These are phyloP conservation scores for Phalacrocorax carbo DNA, from an alignment of 2,113 vertebrate genomes.

Conservation along the genomic window DNA sequence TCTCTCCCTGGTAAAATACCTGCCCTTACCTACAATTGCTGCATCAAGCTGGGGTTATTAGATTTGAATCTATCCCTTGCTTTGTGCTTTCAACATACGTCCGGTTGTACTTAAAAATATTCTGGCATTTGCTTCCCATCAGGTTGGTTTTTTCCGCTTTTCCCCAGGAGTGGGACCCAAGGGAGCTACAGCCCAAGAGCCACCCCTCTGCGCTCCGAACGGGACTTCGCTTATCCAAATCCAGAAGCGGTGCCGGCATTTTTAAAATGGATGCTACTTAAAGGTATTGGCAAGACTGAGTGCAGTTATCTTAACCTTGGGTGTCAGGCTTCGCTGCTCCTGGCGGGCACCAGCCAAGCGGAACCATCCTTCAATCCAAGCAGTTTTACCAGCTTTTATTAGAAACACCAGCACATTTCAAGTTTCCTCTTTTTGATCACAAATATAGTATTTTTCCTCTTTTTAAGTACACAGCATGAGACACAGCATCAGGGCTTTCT, in stretches of 20 bases:
- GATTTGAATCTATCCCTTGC: neutral
- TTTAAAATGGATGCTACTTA: neutral
- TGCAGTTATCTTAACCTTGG: neutral
- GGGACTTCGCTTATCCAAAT: neutral
- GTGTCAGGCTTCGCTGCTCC: neutral
- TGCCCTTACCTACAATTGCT: neutral
- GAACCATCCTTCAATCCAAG: conserved; percentile 74
- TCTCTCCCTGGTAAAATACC: neutral
- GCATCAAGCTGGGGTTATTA: neutral
- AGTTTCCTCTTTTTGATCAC: conserved; percentile 77
- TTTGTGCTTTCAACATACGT: neutral
- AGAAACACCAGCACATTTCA: conserved; percentile 80
- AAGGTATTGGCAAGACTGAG: neutral
- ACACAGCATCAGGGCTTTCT: conserved; percentile 67
- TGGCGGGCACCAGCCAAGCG: conserved; percentile 50
- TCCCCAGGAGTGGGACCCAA: neutral
- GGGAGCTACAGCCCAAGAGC: neutral
- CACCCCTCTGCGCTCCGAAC: neutral
- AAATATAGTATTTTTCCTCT: conserved; percentile 74
- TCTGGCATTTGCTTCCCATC: neutral
- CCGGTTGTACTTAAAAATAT: neutral
- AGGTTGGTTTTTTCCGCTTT: neutral
- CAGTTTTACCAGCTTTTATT: conserved; percentile 80
- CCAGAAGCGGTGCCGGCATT: neutral
- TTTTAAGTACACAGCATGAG: conserved; percentile 74